phyloP scores from a whole-genome alignment of 2,797 vertebrate genomes.

The Arrhamphus sclerolepis region DNA sequence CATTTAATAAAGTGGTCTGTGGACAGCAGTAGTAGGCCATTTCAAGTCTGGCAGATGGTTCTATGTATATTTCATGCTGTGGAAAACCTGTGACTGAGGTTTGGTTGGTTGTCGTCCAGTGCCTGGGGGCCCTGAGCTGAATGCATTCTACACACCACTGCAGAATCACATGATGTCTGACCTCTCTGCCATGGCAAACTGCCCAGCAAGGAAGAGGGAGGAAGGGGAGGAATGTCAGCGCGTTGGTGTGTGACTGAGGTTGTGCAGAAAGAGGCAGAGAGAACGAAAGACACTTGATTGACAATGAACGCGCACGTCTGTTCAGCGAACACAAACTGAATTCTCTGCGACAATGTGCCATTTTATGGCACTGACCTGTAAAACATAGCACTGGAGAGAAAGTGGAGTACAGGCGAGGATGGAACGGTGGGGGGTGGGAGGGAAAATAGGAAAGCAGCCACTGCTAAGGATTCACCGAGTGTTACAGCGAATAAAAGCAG shows the following conservation, averaged over 20 bases:
- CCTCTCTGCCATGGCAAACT: conserved; percentile 79
- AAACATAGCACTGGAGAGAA: conserved; percentile 57
- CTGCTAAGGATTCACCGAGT: conserved; percentile 51
- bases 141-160: conserved; percentile 79
- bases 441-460: conserved; percentile 30
- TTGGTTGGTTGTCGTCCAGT: conserved; percentile 74
- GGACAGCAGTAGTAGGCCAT: conserved; percentile 57
- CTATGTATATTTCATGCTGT: conserved; percentile 77
- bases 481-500: conserved; percentile 37
- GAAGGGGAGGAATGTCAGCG: conserved; percentile 62
- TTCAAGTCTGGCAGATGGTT: conserved; percentile 71
- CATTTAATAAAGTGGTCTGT: conserved; percentile 64
- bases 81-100: conserved; percentile 76
- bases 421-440: conserved; percentile 31
- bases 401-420: conserved; percentile 38
- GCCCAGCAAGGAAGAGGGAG: conserved; percentile 70
- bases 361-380: conserved; percentile 68
- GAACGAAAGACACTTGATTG: conserved; percentile 32
- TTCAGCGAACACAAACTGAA: conserved; percentile 62
- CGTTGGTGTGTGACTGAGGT: conserved; percentile 45
- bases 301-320: conserved; percentile 37
- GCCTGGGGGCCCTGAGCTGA: conserved; percentile 72
- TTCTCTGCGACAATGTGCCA: conserved; percentile 51
- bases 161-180: conserved; percentile 82
- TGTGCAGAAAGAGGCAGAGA: conserved; percentile 27